Percentiles rank a stretch among this genome's conserved stretches.
Evolutionary conservation across 1,140 invertebrate species (phyloP).

Genomic region (Apis cerana): DNA sequence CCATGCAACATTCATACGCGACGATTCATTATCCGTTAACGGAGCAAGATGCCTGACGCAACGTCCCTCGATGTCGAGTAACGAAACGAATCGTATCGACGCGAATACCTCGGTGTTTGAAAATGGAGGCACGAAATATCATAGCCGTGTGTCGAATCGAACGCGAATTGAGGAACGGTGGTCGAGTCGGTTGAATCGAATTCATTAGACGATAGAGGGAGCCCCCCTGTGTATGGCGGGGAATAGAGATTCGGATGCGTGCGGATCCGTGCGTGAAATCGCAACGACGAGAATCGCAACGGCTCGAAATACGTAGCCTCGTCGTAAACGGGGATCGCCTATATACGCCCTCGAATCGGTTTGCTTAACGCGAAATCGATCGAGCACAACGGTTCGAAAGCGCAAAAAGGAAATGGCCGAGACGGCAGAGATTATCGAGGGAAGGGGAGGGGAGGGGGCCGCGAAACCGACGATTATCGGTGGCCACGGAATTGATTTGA

Average conservation of each 20-base stretch:
- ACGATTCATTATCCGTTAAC: not conserved
- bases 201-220: not conserved
- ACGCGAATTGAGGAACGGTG: no score
- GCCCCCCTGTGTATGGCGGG: no score
- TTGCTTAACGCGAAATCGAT: slow-evolving; percentile 48
- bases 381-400: not conserved
- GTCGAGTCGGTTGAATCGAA: not conserved
- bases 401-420: slow-evolving; percentile 16
- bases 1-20: no score
- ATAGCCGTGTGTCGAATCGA: no score
- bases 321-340: slow-evolving; percentile 34
- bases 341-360: slow-evolving; percentile 3
- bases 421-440: slow-evolving; percentile 5
- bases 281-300: slow-evolving; percentile 6
- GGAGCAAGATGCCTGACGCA: no score
- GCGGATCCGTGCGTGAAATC: slow-evolving; percentile 26
- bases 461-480: slow-evolving; percentile 37
- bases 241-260: not conserved
- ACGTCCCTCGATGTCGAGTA: not conserved
- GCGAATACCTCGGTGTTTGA: no score
- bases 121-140: not conserved
- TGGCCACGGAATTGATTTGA: slow-evolving; percentile 26
- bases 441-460: not conserved
- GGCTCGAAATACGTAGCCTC: slow-evolving; percentile 14
- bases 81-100: not conserved